These are phyloP conservation scores for Drosophila mojavensis DNA, from an alignment of 1,140 invertebrate genomes.

Conservation along the genomic window DNA sequence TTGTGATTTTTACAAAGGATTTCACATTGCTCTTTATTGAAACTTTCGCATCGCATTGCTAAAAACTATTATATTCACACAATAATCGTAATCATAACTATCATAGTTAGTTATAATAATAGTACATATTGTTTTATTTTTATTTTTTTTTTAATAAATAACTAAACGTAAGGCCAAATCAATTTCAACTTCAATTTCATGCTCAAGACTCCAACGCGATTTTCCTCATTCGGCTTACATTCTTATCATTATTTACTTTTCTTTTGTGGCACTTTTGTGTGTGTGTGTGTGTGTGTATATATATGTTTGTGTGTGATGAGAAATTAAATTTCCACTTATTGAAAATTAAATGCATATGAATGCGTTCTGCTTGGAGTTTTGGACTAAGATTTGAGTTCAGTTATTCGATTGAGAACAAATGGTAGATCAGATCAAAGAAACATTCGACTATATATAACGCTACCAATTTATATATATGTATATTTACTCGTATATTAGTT, in stretches of 20 bases:
- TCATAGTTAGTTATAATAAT: constrained; percentile 52
- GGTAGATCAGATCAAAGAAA: constrained; percentile 10
- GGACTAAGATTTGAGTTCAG: constrained; percentile 33
- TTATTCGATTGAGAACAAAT: constrained; percentile 12
- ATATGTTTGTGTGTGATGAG: constrained; percentile 33
- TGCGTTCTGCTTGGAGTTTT: constrained; percentile 46
- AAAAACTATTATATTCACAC: constrained; percentile 53
- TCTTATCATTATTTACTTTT: constrained; percentile 3
- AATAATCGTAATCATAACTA: constrained; percentile 61
- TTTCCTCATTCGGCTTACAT: constrained; percentile 31
- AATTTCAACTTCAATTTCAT: constrained; percentile 33
- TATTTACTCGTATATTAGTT: constrained; percentile 25
- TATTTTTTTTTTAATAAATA: constrained; percentile 62
- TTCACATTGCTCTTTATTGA: constrained; percentile 62
- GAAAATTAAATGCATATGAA: constrained; percentile 70
- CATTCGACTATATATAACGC: constrained; percentile 36
- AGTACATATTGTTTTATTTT: constrained; percentile 44
- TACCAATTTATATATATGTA: constrained; percentile 28
- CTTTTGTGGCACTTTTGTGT: constrained; percentile 61
- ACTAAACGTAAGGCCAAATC: constrained; percentile 77
- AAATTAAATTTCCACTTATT: constrained; percentile 50
- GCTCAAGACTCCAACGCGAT: constrained; percentile 16
- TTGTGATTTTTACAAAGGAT: constrained; percentile 37
- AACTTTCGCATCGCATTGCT: constrained; percentile 60
- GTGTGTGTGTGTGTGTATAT: neutral